These are phyloP conservation scores for Carcharodon carcharias DNA, from an alignment of 2,797 vertebrate species.

Conservation along the genomic window DNA sequence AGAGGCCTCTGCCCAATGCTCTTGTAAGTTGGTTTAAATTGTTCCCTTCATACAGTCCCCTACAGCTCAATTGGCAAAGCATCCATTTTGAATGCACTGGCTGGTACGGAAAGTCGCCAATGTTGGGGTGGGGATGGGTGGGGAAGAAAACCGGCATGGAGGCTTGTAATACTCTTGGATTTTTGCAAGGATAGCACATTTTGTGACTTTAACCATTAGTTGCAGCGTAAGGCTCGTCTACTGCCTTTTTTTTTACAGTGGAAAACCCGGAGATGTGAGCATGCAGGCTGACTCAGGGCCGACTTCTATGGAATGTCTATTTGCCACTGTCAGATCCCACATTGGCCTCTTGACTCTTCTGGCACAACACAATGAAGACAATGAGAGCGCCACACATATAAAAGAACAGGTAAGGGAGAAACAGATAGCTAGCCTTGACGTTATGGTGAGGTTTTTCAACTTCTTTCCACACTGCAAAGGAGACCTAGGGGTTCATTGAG, in stretches of 20 bases:
- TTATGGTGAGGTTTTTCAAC: background rate
- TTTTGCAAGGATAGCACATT: background rate
- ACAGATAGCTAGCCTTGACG: background rate
- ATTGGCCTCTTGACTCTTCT: background rate
- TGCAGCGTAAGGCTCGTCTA: background rate
- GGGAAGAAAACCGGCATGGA: background rate
- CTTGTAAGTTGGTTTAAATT: background rate
- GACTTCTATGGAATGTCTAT: background rate
- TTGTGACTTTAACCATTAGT: background rate
- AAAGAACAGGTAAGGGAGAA: background rate
- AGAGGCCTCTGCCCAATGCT: background rate
- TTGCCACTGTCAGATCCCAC: background rate
- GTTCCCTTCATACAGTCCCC: background rate
- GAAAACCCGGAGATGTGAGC: too few species aligned
- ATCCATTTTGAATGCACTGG: background rate
- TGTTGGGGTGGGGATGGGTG: background rate
- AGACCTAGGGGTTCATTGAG: background rate
- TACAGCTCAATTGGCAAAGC: background rate
- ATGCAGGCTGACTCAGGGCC: background rate
- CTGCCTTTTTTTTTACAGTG: background rate
- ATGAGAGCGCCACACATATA: background rate
- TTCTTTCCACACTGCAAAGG: background rate
- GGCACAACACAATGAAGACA: background rate
- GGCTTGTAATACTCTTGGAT: background rate
- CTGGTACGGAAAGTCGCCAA: background rate